phyloP scores from a whole-genome alignment of 2,113 vertebrate species.

The Colistium nudipinnis region DNA sequence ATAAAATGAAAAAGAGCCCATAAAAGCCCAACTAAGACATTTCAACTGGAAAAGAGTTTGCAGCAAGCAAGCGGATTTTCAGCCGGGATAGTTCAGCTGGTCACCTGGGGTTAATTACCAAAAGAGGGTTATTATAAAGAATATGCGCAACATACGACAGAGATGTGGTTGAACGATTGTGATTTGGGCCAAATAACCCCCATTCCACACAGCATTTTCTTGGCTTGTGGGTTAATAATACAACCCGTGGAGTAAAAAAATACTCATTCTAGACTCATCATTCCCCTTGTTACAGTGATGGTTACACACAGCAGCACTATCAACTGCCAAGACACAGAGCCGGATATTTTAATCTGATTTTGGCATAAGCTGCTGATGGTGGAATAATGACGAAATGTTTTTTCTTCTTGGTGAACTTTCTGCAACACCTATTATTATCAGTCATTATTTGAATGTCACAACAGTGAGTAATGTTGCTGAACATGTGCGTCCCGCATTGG shows the following conservation, averaged over 20 bases:
- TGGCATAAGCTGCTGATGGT: too few species aligned
- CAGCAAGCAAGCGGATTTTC: conserved; percentile 39
- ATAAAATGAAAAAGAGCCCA: conserved; percentile 63
- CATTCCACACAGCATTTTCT: conserved; percentile 5
- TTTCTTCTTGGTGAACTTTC: background rate
- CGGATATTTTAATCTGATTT: too few species aligned
- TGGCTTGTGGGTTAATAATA: conserved; percentile 21
- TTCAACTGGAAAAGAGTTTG: conserved; percentile 68
- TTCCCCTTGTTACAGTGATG: too few species aligned
- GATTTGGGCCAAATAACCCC: background rate
- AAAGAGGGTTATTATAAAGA: conserved; percentile 25
- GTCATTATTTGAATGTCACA: background rate
- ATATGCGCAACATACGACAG: conserved; percentile 41
- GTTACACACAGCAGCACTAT: too few species aligned
- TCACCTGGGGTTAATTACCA: conserved; percentile 60
- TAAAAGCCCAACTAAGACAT: conserved; percentile 55
- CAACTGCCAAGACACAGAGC: too few species aligned
- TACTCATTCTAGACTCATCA: too few species aligned
- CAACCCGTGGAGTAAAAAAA: conserved; percentile 23
- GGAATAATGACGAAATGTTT: background rate
- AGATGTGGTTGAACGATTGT: conserved; percentile 17
- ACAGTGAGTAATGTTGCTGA: background rate
- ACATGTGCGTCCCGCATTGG: background rate
- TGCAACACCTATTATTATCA: background rate
- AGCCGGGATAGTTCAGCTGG: conserved; percentile 37